Base-by-base conservation (phyloP, 2,113 vertebrate species). In the Bambusicola thoracicus region DNA sequence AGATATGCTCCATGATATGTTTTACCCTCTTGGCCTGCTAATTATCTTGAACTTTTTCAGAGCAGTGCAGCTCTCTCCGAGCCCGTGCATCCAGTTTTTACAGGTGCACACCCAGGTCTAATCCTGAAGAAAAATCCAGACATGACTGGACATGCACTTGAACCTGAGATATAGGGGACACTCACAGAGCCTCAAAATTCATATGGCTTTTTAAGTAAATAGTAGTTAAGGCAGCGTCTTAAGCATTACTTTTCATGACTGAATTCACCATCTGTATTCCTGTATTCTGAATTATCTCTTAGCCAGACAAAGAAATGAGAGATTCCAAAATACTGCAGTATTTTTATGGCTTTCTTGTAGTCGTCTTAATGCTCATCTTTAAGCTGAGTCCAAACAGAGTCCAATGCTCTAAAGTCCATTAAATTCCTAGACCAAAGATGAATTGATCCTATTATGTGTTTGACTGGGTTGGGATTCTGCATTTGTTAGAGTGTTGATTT, bases 1-100 rank as follows among this genome's bases (percentile, higher is more conserved):
- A 43, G 13, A n/a, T 55, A 3, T 0, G 3, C 5, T 41, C 58
- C 4, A 3, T 22, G 65, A 11, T 18, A n/a, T 9, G 5, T 58
- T 61, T 68, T 66, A 66, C 21, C 8, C 8, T 18, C 36, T 44
- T 66, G 48, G 0, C 11, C 55, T 3, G 2, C 13, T 67, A 40
- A 30, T 25, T 62, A 46, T 44, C 74, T 53, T 10, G 9, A 91
- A 13, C 6, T 55, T 77, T 48, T 27, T 62, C 70, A 65, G 16
- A 78, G 7, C n/a, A 20, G 43, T 72, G 36, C 29, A 84, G 29
- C 18, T 51, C 15, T 41, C 46, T 81, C 46, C n/a, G 41, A 44
- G 9, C 24, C 38, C 29, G 15, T 29, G 34, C 34, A 49, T 44
- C 40, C 30, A 78, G 30, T 15, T 58, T 44, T 86, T 27, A 32